phyloP scores from a whole-genome alignment of 2,113 vertebrate genomes.

The Lichenostomus cassidix region DNA sequence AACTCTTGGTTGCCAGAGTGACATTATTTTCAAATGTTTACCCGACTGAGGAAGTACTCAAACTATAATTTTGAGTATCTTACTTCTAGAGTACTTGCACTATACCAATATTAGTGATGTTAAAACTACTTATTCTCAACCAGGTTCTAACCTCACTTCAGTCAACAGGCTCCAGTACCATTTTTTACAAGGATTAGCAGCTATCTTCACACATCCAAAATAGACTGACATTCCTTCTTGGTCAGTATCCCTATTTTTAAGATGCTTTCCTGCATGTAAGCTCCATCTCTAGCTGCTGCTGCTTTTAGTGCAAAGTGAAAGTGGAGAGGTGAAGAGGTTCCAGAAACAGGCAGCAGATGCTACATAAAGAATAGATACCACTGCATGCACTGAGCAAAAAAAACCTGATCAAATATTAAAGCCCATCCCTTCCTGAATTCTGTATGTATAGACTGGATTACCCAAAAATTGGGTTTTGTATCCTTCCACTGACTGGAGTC shows the following conservation, averaged over 20 bases:
- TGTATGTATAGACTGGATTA: neutral
- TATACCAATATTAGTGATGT: neutral
- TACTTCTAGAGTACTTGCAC: neutral
- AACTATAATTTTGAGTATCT: neutral
- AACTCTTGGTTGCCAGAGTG: neutral
- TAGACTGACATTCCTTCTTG: neutral
- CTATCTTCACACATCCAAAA: neutral
- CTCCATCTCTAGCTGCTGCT: neutral
- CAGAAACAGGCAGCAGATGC: neutral
- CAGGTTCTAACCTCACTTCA: neutral
- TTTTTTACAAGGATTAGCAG: neutral
- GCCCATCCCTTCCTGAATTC: neutral
- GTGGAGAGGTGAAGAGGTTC: neutral
- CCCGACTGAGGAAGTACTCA: neutral
- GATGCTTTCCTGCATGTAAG: neutral
- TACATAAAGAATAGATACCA: neutral
- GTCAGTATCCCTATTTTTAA: neutral
- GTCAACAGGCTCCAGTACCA: neutral
- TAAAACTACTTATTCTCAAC: neutral
- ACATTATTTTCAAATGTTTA: neutral
- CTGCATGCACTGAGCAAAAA: neutral
- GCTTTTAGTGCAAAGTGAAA: neutral
- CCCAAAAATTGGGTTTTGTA: neutral
- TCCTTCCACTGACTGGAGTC: neutral
- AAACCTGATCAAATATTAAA: neutral